Evolutionary conservation across 2,797 vertebrate species (phyloP).

Genomic region (Ctenosaura bakeri): DNA sequence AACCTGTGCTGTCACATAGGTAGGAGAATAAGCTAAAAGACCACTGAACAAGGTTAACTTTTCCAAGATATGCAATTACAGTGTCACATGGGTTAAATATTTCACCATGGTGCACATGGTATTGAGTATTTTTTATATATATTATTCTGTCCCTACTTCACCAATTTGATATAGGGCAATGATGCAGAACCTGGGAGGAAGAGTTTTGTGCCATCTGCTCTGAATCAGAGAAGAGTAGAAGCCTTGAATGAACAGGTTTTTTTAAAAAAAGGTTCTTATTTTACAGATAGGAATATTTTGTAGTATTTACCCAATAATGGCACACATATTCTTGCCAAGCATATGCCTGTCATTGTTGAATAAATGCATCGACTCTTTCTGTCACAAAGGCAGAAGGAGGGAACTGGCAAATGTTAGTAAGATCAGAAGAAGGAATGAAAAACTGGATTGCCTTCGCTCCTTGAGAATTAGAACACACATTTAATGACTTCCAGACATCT

Average conservation of each 20-base stretch:
- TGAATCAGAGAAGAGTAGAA: conserved; percentile 49
- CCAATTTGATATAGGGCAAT: conserved; percentile 39
- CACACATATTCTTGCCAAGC: neutral
- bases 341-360: neutral
- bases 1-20: neutral
- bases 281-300: too few relatives aligned
- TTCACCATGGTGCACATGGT: conserved; percentile 13
- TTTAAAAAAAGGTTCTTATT: neutral
- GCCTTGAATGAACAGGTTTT: conserved; percentile 35
- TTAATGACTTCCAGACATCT: neutral
- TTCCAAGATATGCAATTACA: conserved; percentile 69
- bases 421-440: too few relatives aligned
- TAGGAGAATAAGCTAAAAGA: conserved; percentile 61
- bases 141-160: conserved; percentile 17
- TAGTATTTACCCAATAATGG: too few relatives aligned
- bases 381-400: neutral
- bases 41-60: conserved; percentile 61
- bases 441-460: neutral
- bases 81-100: conserved; percentile 61
- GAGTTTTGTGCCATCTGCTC: conserved; percentile 43
- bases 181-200: conserved; percentile 32
- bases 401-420: neutral
- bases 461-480: neutral
- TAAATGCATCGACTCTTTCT: neutral
- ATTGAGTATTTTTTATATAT: neutral